Conservation (phyloP, 1,140 invertebrate genomes). For the Pemphigus obesinymphae region DNA sequence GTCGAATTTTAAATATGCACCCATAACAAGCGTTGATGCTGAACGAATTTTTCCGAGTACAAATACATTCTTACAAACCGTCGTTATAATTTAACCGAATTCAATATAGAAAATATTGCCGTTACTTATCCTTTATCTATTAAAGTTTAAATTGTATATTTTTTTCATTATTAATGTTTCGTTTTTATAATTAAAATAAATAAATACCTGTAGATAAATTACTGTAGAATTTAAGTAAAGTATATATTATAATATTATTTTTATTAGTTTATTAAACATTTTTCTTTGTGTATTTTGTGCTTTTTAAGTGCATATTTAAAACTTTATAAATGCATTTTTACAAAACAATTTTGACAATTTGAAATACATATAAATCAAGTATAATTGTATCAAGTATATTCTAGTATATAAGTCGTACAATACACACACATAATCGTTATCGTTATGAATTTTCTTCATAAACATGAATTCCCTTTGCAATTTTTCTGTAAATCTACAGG, state of each 20-base stretch:
- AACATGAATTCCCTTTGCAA: too few relatives aligned
- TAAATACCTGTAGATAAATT: not conserved
- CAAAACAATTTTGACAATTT: too few relatives aligned
- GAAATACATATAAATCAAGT: not conserved
- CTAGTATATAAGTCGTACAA: too few relatives aligned
- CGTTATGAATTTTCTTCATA: too few relatives aligned
- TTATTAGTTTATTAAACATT: not conserved
- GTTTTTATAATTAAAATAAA: not conserved
- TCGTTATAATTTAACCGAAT: not conserved
- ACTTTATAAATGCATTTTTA: too few relatives aligned
- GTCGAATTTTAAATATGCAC: not conserved
- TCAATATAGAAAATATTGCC: not conserved
- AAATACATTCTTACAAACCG: not conserved
- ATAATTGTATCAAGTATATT: too few relatives aligned
- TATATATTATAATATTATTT: too few relatives aligned
- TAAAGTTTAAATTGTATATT: not conserved
- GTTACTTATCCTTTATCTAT: not conserved
- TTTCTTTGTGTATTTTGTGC: not conserved
- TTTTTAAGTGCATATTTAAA: not conserved
- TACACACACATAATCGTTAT: too few relatives aligned
- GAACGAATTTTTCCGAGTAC: not conserved
- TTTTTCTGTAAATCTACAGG: too few relatives aligned
- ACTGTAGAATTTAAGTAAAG: too few relatives aligned
- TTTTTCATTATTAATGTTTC: not conserved
- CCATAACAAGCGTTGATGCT: too few relatives aligned